Conservation (phyloP, 2,113 vertebrate genomes). For the Cranoglanis bouderius region DNA sequence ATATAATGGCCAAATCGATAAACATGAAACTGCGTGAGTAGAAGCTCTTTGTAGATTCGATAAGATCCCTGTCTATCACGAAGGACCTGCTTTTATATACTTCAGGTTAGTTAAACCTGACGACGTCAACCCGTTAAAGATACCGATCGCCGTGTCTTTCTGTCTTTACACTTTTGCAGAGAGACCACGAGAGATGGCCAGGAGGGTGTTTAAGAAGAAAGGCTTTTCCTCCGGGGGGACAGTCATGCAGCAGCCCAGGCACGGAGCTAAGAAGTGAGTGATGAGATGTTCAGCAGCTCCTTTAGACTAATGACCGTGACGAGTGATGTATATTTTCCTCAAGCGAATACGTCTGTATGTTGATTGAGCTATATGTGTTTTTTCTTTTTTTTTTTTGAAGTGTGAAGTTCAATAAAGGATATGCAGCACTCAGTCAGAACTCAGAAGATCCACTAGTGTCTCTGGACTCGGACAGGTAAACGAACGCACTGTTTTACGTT, state of each 20-base stretch:
- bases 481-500: neutral
- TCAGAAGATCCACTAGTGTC: slow-evolving; percentile 86
- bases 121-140: neutral
- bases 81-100: neutral
- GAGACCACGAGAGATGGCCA: slow-evolving; percentile 86
- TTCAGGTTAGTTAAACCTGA: neutral
- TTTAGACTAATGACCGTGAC: neutral
- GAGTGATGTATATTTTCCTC: too few relatives aligned
- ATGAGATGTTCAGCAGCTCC: neutral
- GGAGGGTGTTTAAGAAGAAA: slow-evolving; percentile 85
- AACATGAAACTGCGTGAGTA: slow-evolving; percentile 89
- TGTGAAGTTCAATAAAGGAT: slow-evolving; percentile 92
- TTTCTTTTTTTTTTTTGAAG: slow-evolving; percentile 60
- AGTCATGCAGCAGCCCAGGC: slow-evolving; percentile 70
- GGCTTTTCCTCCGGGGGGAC: slow-evolving; percentile 76
- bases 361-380: neutral
- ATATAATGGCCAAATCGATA: slow-evolving; percentile 85
- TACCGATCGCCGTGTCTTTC: rapidly evolving
- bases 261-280: slow-evolving; percentile 79
- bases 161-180: slow-evolving; percentile 69
- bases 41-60: neutral
- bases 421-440: slow-evolving; percentile 85
- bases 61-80: neutral
- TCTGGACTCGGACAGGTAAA: slow-evolving; percentile 91
- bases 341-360: too few relatives aligned